Conservation (phyloP, 64 coral and sea anemone species). For the Stichodactyla mertensii region DNA sequence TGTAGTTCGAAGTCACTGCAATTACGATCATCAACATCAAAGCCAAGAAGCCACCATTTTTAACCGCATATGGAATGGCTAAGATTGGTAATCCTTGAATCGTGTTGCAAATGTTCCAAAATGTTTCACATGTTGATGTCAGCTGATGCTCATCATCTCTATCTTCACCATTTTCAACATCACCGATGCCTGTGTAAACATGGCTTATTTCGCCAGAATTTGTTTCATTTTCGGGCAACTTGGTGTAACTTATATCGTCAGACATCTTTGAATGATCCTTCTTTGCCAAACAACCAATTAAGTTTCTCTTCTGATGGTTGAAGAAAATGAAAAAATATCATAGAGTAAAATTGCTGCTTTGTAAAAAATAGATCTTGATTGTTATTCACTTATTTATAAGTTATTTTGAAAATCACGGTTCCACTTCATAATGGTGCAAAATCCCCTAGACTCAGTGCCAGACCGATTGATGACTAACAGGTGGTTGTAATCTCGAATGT, state of each 20-base stretch:
- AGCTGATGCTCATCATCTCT: constrained; percentile 32
- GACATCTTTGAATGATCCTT: background rate
- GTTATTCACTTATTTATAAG: no score
- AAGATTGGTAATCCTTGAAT: constrained; percentile 96
- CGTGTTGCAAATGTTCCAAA: constrained; percentile 98
- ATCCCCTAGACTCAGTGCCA: no score
- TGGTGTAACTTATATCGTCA: background rate
- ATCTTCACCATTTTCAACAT: background rate
- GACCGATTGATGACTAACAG: no score
- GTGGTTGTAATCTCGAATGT: no score
- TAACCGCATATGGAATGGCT: constrained; percentile 80
- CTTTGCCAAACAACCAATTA: background rate
- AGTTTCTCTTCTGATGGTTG: background rate
- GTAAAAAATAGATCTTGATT: no score
- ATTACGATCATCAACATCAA: constrained; percentile 60
- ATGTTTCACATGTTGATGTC: constrained; percentile 80
- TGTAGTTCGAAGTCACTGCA: constrained; percentile 79
- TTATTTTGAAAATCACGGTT: no score
- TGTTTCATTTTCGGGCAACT: background rate
- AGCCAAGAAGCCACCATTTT: constrained; percentile 75
- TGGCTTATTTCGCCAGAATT: background rate
- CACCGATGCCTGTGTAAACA: background rate
- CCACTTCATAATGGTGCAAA: no score
- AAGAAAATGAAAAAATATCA: no score
- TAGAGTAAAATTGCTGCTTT: no score